A percentile compares a stretch with the other conserved stretches of the same genome.
These are phyloP conservation scores for Phaedon cochleariae DNA, from an alignment of 2,888 invertebrate genomes.

Conservation along the genomic window DNA sequence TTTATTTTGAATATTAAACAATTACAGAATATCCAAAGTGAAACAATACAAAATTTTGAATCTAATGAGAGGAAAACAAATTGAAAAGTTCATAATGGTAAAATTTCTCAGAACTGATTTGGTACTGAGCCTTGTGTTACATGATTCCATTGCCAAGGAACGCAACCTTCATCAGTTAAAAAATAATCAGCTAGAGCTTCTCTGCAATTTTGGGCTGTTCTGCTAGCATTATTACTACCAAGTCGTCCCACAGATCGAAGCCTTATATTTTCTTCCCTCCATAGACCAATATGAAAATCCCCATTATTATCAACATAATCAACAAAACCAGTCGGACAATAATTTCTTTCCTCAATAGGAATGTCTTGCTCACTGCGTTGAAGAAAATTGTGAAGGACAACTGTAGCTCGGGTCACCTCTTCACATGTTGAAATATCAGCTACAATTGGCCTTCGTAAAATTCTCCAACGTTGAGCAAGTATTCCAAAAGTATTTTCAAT, in stretches of 20 bases:
- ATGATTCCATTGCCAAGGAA: not conserved
- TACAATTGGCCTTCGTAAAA: conserved; percentile 15
- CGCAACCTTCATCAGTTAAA: not conserved
- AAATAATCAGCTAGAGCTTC: not conserved
- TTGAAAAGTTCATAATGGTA: no score
- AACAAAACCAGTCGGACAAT: conserved; percentile 15
- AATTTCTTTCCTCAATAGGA: conserved; percentile 7
- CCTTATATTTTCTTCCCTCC: not conserved
- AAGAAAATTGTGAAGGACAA: conserved; percentile 37
- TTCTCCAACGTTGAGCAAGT: conserved; percentile 18
- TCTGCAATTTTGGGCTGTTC: not conserved
- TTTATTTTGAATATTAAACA: no score
- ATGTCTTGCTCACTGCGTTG: conserved; percentile 20
- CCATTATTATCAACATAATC: not conserved
- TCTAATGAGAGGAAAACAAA: no score
- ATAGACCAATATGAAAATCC: not conserved
- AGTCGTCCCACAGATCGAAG: not conserved
- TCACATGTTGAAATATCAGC: conserved; percentile 10
- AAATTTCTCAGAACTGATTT: not conserved
- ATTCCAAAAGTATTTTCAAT: conserved; percentile 23
- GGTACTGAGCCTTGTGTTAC: not conserved
- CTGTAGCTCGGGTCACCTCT: conserved; percentile 22
- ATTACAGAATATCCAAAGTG: no score
- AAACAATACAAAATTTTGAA: no score
- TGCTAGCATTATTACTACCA: not conserved